A percentile compares a stretch with the other conserved stretches of the same genome.
phyloP scores from a whole-genome alignment of 1,140 invertebrate species.

The Popillia japonica region DNA sequence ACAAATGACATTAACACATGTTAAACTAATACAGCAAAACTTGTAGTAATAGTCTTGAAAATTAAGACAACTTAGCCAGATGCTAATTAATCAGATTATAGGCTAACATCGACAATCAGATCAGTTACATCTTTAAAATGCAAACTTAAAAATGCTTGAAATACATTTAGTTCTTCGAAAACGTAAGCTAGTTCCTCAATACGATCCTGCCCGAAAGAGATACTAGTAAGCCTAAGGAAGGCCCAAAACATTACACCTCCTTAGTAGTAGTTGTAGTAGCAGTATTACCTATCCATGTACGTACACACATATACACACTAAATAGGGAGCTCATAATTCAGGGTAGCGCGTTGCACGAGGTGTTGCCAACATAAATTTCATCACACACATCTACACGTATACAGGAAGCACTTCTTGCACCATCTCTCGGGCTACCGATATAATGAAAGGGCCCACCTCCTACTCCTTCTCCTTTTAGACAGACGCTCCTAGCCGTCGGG shows the following conservation, averaged over 20 bases:
- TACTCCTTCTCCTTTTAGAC: not conserved
- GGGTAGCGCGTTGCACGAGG: conserved; percentile 2
- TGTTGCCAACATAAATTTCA: conserved; percentile 35
- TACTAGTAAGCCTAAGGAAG: not conserved
- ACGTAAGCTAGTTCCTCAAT: not conserved
- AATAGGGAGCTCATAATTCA: conserved; percentile 13
- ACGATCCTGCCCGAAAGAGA: conserved; percentile 16
- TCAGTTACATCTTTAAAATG: not conserved
- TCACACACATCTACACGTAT: conserved; percentile 26
- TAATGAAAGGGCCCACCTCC: conserved; percentile 17
- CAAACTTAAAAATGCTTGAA: no score
- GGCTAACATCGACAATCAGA: no score
- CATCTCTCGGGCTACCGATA: conserved; percentile 21
- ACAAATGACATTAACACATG: no score
- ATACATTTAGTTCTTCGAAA: no score
- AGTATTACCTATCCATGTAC: not conserved
- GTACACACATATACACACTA: not conserved
- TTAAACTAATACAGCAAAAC: no score
- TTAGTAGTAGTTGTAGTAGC: no score
- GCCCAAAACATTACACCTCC: conserved; percentile 10
- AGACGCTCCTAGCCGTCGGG: not conserved
- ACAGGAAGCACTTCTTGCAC: conserved; percentile 23
- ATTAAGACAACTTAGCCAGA: not conserved
- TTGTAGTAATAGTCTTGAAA: no score
- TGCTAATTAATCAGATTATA: no score